These are phyloP conservation scores for Corythornis vintsioides DNA, from an alignment of 2,113 vertebrate species.

Conservation along the genomic window DNA sequence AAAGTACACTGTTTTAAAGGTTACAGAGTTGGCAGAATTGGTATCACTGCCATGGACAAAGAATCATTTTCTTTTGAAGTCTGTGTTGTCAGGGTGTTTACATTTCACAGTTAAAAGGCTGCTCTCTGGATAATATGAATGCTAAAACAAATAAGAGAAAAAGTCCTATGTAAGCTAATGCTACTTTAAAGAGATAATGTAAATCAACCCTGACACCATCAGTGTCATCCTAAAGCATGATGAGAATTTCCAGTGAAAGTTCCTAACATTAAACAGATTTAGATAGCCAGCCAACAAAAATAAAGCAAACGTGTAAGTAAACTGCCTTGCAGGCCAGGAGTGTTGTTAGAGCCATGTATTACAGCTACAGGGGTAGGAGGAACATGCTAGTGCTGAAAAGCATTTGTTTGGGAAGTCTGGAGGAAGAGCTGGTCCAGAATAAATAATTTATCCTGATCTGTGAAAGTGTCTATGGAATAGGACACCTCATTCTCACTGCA, in stretches of 20 bases:
- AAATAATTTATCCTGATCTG: constrained; percentile 17
- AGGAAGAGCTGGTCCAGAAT: constrained; percentile 15
- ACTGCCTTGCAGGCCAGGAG: constrained; percentile 35
- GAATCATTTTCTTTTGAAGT: constrained; percentile 54
- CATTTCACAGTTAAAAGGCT: constrained; percentile 57
- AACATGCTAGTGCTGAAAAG: constrained; percentile 23
- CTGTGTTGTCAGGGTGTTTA: constrained; percentile 47
- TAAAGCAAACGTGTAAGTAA: constrained; percentile 41
- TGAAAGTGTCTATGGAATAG: neutral
- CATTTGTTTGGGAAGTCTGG: constrained; percentile 28
- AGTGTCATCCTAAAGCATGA: constrained; percentile 36
- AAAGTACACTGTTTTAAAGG: constrained; percentile 58
- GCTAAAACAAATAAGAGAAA: constrained; percentile 37
- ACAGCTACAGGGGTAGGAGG: neutral
- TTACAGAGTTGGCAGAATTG: constrained; percentile 38
- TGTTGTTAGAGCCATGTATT: constrained; percentile 20
- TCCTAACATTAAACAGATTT: constrained; percentile 24
- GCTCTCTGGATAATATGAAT: constrained; percentile 36
- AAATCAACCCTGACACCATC: constrained; percentile 36
- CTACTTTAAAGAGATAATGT: constrained; percentile 55
- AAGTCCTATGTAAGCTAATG: constrained; percentile 32
- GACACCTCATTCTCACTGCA: neutral
- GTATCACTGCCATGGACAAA: constrained; percentile 20
- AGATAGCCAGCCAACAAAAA: constrained; percentile 44
- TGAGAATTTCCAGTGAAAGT: constrained; percentile 50